Evolutionary conservation across 2,113 vertebrate species (phyloP).

Genomic region (Mus spicilegus): DNA sequence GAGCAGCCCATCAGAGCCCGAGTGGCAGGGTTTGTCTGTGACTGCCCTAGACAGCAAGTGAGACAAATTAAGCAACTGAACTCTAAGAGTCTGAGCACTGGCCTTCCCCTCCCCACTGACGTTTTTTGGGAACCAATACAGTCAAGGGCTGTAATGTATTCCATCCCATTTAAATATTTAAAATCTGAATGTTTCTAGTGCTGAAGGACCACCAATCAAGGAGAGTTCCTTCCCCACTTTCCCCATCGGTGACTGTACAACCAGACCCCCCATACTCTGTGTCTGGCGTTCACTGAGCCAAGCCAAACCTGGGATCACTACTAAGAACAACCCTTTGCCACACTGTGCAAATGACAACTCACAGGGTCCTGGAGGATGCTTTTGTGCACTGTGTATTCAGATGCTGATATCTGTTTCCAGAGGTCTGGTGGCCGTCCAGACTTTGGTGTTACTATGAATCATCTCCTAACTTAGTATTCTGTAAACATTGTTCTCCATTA

Average conservation of each 20-base stretch:
- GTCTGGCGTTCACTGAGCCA: not conserved
- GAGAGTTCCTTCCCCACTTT: not conserved
- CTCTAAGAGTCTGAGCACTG: no score
- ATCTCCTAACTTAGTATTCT: no score
- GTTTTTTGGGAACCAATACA: not conserved
- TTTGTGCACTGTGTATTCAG: no score
- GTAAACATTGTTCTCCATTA: no score
- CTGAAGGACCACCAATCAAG: not conserved
- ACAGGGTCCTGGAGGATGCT: no score
- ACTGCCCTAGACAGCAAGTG: not conserved
- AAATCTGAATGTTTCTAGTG: not conserved
- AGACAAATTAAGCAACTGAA: not conserved
- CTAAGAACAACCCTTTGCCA: not conserved
- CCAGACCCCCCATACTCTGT: not conserved
- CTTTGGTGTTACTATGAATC: no score
- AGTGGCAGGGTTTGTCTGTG: not conserved
- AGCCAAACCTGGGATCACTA: not conserved
- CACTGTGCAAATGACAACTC: not conserved
- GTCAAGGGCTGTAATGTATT: not conserved
- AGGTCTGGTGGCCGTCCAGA: no score
- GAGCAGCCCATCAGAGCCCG: no score
- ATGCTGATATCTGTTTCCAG: no score
- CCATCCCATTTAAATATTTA: not conserved
- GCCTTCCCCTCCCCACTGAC: not conserved
- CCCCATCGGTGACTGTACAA: not conserved